Base-by-base conservation (phyloP, 2,888 invertebrate genomes). In the Troglohyphantes excavatus region DNA sequence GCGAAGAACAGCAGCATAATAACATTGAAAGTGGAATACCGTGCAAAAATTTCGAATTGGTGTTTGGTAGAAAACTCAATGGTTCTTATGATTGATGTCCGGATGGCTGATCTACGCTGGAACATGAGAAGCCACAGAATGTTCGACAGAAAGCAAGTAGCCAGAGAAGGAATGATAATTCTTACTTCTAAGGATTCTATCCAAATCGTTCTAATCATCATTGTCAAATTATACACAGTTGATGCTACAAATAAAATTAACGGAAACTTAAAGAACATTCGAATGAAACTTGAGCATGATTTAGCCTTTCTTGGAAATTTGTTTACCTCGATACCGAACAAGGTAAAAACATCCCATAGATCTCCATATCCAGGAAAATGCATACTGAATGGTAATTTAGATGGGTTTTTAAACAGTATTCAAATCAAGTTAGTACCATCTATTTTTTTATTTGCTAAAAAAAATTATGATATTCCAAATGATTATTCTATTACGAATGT, bases 301-400 rank as follows among this genome's bases (percentile, higher is more conserved):
- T 72, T 43, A n/a, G 33, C 9, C 39, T 27, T 29, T 19, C n/a
- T 70, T 33, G 70, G 33, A 11, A 1, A 9, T 53, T 53, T 53
- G 5, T n/a, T 53, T 9, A 73, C 21, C 13, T 43, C 17, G 21
- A 73, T 73, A 26, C 73, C 73, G 13, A 73, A 53, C 21, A 73
- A 6, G 2, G 73, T 11, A 13, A 73, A 46, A 23, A 73, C 21
- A 21, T 21, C 21, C 73, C 73, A 73, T 21, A 46, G 13, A 46
- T 46, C 7, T n/a, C 73, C 73, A 23, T 73, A 73, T 6, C 46
- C 73, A 26, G 23, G 11, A 33, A 33, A 68, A 33, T 33, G 33
- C 65, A 23, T 65, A 1, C 11, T 23, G 17, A 26, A 5, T 39
- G 13, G 13, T 11, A 1, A 11, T 39, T 39, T 39, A 39, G 39